Conservation (phyloP, 2,113 vertebrate species). For the Xyrauchen texanus region DNA sequence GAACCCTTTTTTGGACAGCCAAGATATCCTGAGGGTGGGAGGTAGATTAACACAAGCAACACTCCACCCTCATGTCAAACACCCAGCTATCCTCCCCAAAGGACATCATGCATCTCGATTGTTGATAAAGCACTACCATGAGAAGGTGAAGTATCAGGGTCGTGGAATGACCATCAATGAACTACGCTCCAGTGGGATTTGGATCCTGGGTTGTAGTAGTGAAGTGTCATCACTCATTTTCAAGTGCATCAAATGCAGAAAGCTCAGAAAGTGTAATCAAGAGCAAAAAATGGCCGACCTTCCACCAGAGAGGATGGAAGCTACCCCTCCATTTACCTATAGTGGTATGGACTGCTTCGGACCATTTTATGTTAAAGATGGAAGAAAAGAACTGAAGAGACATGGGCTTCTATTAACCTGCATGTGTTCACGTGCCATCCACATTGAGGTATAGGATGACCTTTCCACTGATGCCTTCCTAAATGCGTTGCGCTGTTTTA, state of each 20-base stretch:
- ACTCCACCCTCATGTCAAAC: slow-evolving; percentile 9
- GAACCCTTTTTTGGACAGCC: neutral
- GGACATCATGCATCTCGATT: slow-evolving; percentile 26
- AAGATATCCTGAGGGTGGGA: neutral
- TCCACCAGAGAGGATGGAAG: slow-evolving; percentile 37
- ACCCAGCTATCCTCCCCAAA: slow-evolving; percentile 35
- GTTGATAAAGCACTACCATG: slow-evolving; percentile 36
- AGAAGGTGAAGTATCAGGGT: slow-evolving; percentile 33
- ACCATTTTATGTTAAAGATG: slow-evolving; percentile 17
- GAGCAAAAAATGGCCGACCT: slow-evolving; percentile 31
- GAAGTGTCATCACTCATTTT: neutral
- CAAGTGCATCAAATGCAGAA: slow-evolving; percentile 6
- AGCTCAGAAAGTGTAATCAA: neutral
- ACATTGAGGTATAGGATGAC: slow-evolving; percentile 4
- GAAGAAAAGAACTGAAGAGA: slow-evolving; percentile 5
- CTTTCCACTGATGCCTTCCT: slow-evolving; percentile 16
- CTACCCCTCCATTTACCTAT: slow-evolving; percentile 11
- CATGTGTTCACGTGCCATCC: slow-evolving; percentile 4
- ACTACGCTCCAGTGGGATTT: slow-evolving; percentile 20
- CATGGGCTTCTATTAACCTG: slow-evolving; percentile 9
- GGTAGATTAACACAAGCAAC: neutral
- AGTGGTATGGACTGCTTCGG: slow-evolving; percentile 28
- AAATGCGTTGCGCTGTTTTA: neutral
- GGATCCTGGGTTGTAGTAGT: slow-evolving; percentile 21
- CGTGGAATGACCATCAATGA: slow-evolving; percentile 8